Evolutionary conservation across 2,888 invertebrate genomes (phyloP).

Genomic region (Tyria jacobaeae): DNA sequence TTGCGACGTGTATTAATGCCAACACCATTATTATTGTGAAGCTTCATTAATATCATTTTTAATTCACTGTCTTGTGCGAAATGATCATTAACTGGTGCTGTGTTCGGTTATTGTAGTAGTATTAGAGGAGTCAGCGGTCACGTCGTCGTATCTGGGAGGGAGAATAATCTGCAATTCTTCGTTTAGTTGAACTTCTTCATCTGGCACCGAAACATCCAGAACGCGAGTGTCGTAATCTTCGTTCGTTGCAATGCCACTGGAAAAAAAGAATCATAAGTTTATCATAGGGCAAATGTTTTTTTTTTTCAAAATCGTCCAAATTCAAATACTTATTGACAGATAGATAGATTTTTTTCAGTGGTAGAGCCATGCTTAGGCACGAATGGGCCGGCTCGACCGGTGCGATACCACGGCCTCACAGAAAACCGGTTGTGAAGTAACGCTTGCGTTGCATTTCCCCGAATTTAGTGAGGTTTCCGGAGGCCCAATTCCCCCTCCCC

Average conservation of each 20-base stretch:
- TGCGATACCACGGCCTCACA: too few relatives aligned
- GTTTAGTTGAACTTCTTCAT: slow-evolving; percentile 73
- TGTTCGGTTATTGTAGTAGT: slow-evolving; percentile 53
- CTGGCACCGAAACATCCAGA: slow-evolving; percentile 66
- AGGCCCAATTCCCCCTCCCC: too few relatives aligned
- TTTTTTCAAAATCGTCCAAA: too few relatives aligned
- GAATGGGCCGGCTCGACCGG: too few relatives aligned
- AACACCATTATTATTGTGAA: slow-evolving; percentile 38
- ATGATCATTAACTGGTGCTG: slow-evolving; percentile 24
- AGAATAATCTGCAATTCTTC: slow-evolving; percentile 80
- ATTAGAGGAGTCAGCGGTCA: slow-evolving; percentile 64
- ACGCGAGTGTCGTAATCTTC: slow-evolving; percentile 68
- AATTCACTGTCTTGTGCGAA: not conserved
- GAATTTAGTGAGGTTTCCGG: too few relatives aligned
- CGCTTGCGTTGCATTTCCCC: too few relatives aligned
- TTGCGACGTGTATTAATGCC: slow-evolving; percentile 53
- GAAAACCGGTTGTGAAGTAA: too few relatives aligned
- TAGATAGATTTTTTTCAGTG: too few relatives aligned
- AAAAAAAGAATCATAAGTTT: slow-evolving; percentile 23
- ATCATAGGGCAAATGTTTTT: too few relatives aligned
- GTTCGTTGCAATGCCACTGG: slow-evolving; percentile 58
- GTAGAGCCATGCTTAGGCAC: too few relatives aligned
- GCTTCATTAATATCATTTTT: slow-evolving; percentile 45
- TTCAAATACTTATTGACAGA: too few relatives aligned
- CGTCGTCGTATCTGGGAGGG: slow-evolving; percentile 77